Percentiles rank a stretch among this genome's conserved stretches.
phyloP scores from a whole-genome alignment of 2,113 vertebrate species.

The Protobothrops mucrosquamatus region DNA sequence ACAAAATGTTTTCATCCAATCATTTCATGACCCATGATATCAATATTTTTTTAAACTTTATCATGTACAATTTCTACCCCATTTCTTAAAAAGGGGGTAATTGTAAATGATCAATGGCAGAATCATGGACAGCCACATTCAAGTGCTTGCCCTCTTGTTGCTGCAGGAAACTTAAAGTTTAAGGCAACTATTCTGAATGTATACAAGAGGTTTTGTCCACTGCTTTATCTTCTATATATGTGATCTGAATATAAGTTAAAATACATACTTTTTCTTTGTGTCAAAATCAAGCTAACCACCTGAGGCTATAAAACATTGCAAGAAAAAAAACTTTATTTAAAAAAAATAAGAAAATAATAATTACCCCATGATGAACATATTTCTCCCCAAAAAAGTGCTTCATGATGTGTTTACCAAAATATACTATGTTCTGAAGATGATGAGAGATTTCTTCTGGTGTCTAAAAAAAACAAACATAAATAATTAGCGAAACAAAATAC shows the following conservation, averaged over 20 bases:
- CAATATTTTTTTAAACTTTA: not conserved
- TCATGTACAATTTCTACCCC: not conserved
- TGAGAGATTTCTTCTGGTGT: slow-evolving; percentile 85
- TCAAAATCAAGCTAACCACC: not conserved
- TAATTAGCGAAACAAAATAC: not conserved
- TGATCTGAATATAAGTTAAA: not conserved
- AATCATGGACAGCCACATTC: not conserved
- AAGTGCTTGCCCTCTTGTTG: not conserved
- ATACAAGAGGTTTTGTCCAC: not conserved
- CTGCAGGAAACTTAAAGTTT: not conserved
- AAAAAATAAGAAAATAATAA: slow-evolving; percentile 31
- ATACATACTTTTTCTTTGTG: not conserved
- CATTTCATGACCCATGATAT: not conserved
- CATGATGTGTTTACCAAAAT: slow-evolving; percentile 96
- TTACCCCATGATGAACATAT: slow-evolving; percentile 92
- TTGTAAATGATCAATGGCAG: not conserved
- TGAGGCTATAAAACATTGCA: not conserved
- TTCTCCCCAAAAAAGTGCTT: slow-evolving; percentile 92
- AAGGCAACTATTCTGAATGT: not conserved
- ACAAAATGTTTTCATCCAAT: not conserved
- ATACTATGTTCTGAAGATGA: slow-evolving; percentile 92
- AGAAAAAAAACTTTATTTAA: not conserved
- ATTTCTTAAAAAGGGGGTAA: not conserved
- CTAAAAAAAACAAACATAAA: slow-evolving; percentile 60
- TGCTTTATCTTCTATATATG: not conserved